Conservation (phyloP, 2,888 invertebrate genomes). For the Scaptomyza parva region DNA sequence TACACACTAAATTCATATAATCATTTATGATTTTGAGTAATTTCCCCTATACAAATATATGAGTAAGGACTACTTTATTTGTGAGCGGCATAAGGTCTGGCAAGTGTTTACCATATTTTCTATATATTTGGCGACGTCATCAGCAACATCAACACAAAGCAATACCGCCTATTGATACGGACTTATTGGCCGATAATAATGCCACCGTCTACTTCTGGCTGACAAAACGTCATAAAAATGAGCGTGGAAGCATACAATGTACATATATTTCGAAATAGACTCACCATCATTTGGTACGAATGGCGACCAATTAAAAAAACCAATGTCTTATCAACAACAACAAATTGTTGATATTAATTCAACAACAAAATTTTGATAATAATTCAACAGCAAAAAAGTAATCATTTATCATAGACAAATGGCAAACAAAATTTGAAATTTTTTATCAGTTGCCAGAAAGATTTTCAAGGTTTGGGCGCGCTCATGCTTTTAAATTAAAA, state of each 20-base stretch:
- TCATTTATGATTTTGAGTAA: conserved; percentile 1
- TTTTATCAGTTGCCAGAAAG: conserved; percentile 41
- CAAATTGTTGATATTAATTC: conserved; percentile 10
- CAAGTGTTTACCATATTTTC: conserved; percentile 22
- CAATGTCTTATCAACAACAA: conserved; percentile 38
- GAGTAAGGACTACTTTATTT: background rate
- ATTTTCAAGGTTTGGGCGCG: conserved; percentile 35
- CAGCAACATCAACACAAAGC: conserved; percentile 25
- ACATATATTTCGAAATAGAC: conserved; percentile 6
- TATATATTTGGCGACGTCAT: conserved; percentile 45
- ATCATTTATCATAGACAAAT: conserved; percentile 32
- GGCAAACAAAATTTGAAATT: conserved; percentile 27
- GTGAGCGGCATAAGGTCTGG: conserved; percentile 50
- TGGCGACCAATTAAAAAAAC: conserved; percentile 29
- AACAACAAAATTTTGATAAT: conserved; percentile 18
- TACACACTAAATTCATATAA: background rate
- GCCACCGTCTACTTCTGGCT: conserved; percentile 40
- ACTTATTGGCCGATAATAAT: conserved; percentile 37
- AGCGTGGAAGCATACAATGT: background rate
- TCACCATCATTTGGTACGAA: conserved; percentile 16
- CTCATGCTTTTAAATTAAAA: conserved; percentile 30
- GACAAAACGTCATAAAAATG: conserved; percentile 62
- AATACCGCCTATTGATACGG: conserved; percentile 5
- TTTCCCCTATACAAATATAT: conserved; percentile 4
- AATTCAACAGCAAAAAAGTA: conserved; percentile 10